Percentiles rank a stretch among this genome's conserved stretches.
These are phyloP conservation scores for Lasioglossum pauxillum DNA, from an alignment of 2,888 invertebrate genomes.

Conservation along the genomic window DNA sequence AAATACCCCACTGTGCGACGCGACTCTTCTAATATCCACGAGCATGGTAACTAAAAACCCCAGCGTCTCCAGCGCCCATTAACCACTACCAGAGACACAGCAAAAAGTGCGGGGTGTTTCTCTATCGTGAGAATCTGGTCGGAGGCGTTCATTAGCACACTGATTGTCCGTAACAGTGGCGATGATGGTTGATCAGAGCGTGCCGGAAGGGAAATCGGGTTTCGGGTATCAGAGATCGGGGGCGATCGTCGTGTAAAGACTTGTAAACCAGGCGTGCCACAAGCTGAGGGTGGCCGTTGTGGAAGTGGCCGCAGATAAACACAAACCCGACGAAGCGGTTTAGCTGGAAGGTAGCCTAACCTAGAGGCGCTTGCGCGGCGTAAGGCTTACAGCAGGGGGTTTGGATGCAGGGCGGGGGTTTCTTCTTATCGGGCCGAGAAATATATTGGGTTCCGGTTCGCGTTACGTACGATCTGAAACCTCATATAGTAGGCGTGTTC, in stretches of 20 bases:
- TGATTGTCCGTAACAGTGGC: neutral
- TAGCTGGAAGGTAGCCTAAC: slow-evolving; percentile 7
- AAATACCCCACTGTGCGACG: too few relatives aligned
- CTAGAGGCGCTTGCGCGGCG: slow-evolving; percentile 32
- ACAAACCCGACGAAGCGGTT: slow-evolving; percentile 13
- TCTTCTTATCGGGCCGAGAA: slow-evolving; percentile 73
- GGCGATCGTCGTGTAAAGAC: slow-evolving; percentile 63
- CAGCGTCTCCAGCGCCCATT: neutral
- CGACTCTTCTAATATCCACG: neutral
- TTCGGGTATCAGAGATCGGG: slow-evolving; percentile 57
- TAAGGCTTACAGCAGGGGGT: slow-evolving; percentile 25
- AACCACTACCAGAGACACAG: neutral
- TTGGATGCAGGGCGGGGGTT: slow-evolving; percentile 40
- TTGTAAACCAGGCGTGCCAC: slow-evolving; percentile 56
- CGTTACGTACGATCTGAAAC: slow-evolving; percentile 80
- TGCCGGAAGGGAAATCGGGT: slow-evolving; percentile 56
- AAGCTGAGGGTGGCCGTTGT: slow-evolving; percentile 24
- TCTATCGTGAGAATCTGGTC: neutral
- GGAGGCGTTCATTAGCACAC: slow-evolving; percentile 5
- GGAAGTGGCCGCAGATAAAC: slow-evolving; percentile 51
- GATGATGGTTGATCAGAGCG: slow-evolving; percentile 30
- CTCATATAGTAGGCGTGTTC: slow-evolving; percentile 81
- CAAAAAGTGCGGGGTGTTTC: neutral
- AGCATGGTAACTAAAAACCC: neutral
- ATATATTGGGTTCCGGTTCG: slow-evolving; percentile 77